Conservation (phyloP, 2,888 invertebrate species). For the Hypercompe scribonia region DNA sequence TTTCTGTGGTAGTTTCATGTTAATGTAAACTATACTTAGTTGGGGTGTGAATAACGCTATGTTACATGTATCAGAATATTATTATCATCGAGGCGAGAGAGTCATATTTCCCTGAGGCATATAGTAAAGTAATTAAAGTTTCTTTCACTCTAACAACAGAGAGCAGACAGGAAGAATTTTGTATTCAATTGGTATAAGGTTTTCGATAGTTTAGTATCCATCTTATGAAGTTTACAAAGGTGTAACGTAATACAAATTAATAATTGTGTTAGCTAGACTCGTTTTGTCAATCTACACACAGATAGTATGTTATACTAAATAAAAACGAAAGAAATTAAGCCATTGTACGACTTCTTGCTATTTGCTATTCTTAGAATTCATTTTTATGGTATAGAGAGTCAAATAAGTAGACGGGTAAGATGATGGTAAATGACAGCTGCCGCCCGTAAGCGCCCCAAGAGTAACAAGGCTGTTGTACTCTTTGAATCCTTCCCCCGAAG, state of each 20-base stretch:
- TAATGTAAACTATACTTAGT: background rate
- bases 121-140: background rate
- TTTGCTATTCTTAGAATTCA: too few relatives aligned
- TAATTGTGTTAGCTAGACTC: background rate
- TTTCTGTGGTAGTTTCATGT: too few relatives aligned
- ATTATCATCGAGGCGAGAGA: background rate
- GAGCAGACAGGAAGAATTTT: background rate
- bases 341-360: background rate
- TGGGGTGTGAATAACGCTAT: background rate
- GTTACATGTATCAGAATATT: background rate
- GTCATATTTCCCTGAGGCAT: too few relatives aligned
- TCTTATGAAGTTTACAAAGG: background rate
- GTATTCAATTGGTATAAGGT: background rate
- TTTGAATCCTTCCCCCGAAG: too few relatives aligned
- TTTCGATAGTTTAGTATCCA: background rate
- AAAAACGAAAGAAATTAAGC: background rate
- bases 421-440: too few relatives aligned
- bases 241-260: background rate
- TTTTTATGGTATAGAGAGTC: too few relatives aligned
- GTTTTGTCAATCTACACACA: background rate
- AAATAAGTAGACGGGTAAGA: too few relatives aligned
- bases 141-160: background rate
- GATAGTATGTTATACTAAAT: background rate
- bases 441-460: too few relatives aligned
- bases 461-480: too few relatives aligned